Conservation (phyloP, 1,140 invertebrate genomes). For the Thalassaphorura encarpata region DNA sequence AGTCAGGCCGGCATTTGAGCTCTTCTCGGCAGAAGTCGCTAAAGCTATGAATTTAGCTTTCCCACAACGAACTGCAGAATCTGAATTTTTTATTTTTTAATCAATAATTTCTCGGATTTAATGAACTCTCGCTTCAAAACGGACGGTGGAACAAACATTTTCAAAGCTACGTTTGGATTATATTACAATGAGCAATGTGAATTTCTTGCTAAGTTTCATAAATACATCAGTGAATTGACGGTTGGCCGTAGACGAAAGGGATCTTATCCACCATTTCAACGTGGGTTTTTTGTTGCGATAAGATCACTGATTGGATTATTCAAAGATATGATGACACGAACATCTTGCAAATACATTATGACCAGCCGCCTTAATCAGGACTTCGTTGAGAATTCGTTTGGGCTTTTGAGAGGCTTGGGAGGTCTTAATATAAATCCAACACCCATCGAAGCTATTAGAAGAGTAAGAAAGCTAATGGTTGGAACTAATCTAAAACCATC, state of each 20-base stretch:
- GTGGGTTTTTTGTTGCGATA: not conserved
- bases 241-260: not conserved
- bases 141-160: not conserved
- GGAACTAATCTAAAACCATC: too few relatives aligned
- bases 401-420: not conserved
- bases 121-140: not conserved
- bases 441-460: not conserved
- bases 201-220: not conserved
- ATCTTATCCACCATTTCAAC: not conserved
- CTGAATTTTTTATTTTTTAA: too few relatives aligned
- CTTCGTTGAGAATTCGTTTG: slow-evolving; percentile 3
- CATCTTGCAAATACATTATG: not conserved
- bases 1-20: too few relatives aligned
- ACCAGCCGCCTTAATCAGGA: not conserved
- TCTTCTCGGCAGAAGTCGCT: too few relatives aligned
- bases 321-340: not conserved
- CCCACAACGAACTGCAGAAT: too few relatives aligned
- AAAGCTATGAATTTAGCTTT: too few relatives aligned
- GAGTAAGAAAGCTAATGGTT: not conserved
- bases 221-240: not conserved
- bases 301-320: not conserved
- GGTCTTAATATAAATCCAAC: not conserved
- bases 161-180: not conserved
- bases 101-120: slow-evolving; percentile 1
- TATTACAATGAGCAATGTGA: not conserved